Evolutionary conservation across 2,888 invertebrate species (phyloP), one percentile per base, ranked within the genome.

Genomic region (Caenorhabditis sp.): DNA sequence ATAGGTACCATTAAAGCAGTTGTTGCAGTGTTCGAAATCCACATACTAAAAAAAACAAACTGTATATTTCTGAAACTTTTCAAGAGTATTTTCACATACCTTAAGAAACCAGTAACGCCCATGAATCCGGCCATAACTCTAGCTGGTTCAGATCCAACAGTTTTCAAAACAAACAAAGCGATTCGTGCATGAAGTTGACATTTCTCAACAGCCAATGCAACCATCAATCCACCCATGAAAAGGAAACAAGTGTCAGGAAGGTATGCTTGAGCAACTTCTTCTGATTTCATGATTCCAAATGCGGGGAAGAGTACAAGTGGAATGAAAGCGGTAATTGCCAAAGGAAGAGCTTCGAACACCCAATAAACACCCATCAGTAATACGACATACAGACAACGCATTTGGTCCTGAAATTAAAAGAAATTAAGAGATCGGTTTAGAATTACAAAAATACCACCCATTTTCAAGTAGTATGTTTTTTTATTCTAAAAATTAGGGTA

Each of bases 1-100:
- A 84, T 84, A 49, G 84, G 84, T 5, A 84, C 84, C 95, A 95
- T 95, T 93, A 95, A 94, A 12, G 84, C 86, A 8, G 87, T 83
- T 0, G 87, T 90, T 10, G 90, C 89, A 0, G 89, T 90, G 85
- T 90, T 90, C 61, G 86, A 86, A 52, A 86, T 87, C 80, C 81
- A 86, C 83, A 87, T 83, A 68, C 81, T 82, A 59, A 58, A 74
- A 63, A 53, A 59, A 58, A 26, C 12, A n/a, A n/a, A n/a, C 20
- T 17, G 25, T 23, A 17, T 14, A 21, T n/a, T 56, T n/a, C n/a
- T n/a, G n/a, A n/a, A 23, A 31, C 0, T 7, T 49, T 52, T 60
- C 21, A 31, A 54, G 4, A 25, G 21, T 21, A 27, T 31, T 36
- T 20, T 31, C 23, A 25, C 25, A 50, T 49, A 83, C 83, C 83